phyloP scores from a whole-genome alignment of 2,113 vertebrate genomes.

The Cryptomyrus ogoouensis region DNA sequence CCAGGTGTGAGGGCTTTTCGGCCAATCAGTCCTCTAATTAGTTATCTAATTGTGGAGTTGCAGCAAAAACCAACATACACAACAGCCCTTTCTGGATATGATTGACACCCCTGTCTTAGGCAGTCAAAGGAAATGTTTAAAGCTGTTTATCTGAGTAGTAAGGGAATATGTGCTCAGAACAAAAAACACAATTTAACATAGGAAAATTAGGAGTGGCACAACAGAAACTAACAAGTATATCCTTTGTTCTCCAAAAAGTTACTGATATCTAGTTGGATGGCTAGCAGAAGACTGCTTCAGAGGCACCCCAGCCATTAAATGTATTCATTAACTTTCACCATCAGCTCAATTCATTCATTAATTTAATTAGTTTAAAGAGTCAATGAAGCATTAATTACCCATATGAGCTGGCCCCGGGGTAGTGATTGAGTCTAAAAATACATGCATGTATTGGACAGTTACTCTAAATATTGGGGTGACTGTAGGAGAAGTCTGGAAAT shows the following conservation, averaged over 20 bases:
- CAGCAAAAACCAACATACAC: no score
- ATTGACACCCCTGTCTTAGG: background rate
- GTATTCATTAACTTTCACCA: background rate
- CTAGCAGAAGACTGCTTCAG: background rate
- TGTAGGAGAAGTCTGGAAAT: background rate
- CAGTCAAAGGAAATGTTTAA: background rate
- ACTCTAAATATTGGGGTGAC: background rate
- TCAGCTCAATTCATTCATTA: no score
- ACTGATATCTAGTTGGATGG: background rate
- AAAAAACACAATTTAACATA: background rate
- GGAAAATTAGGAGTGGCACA: background rate
- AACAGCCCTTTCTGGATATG: no score
- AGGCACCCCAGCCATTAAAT: background rate
- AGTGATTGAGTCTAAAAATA: background rate
- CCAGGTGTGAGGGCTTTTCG: no score
- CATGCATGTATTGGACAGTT: background rate
- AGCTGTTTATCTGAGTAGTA: background rate
- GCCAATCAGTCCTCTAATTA: no score
- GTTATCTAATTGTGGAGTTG: no score
- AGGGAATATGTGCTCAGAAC: background rate
- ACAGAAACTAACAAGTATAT: background rate
- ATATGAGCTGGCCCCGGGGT: background rate
- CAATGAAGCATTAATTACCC: background rate
- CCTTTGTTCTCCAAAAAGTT: background rate
- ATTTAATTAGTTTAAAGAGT: background rate